phyloP scores from a whole-genome alignment of 92 coral and sea anemone genomes.

The Blastomussa wellsi region DNA sequence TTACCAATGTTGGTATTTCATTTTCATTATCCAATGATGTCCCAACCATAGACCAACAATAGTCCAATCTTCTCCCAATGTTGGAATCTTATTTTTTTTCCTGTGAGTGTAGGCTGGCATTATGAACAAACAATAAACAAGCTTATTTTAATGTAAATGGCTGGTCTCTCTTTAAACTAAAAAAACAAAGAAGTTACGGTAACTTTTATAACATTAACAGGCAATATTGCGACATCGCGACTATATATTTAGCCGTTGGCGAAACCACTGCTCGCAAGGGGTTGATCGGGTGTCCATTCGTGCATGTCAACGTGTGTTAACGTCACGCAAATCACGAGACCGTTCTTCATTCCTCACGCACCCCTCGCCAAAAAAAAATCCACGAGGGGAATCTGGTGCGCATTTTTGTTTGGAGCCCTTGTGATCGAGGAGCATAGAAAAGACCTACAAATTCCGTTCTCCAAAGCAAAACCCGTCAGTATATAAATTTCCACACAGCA shows the following conservation, averaged over 20 bases:
- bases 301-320: too few relatives aligned
- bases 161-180: not conserved
- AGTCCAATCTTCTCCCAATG: constrained; percentile 26
- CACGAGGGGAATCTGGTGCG: too few relatives aligned
- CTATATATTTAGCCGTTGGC: not conserved
- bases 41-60: constrained; percentile 42
- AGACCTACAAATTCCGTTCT: too few relatives aligned
- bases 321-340: too few relatives aligned
- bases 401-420: too few relatives aligned
- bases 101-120: constrained; percentile 1
- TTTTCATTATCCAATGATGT: constrained; percentile 22
- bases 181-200: not conserved
- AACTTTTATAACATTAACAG: not conserved
- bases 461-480: too few relatives aligned
- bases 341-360: too few relatives aligned
- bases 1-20: constrained; percentile 49
- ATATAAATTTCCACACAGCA: too few relatives aligned
- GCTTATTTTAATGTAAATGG: not conserved
- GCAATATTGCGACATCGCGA: not conserved
- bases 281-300: too few relatives aligned
- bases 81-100: constrained; percentile 30
- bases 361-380: too few relatives aligned
- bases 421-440: too few relatives aligned
- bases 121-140: not conserved
- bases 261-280: not conserved